Base-by-base conservation (phyloP, 2,888 invertebrate species). In the Pseudeuparius sepicola region DNA sequence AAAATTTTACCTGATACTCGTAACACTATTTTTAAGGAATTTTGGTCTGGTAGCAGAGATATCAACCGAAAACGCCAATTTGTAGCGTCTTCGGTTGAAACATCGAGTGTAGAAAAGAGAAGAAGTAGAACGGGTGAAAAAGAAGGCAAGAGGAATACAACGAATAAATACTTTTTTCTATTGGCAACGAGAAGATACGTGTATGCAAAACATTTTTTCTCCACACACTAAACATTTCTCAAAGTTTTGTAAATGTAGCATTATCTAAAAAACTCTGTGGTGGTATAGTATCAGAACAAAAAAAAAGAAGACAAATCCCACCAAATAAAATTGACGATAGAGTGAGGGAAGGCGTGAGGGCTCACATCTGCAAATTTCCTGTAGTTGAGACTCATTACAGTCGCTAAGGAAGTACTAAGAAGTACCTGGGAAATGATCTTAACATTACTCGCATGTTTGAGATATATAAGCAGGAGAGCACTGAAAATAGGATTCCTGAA, bases 361-460 rank as follows among this genome's bases (percentile, higher is more conserved):
- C 33, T 7, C 42, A 42, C 34, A 45, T 42, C 20, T 20, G 12
- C 4, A 41, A 39, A 32, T 43, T 42, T 31, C 40, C 42, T 4
- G 18, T 31, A 16, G 26, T 34, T 10, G 34, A 41, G 27, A 32
- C 34, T 16, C 41, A 45, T 35, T 45, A 43, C 14, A 32, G 36
- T n/a, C 26, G 36, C 14, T 39, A 42, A 32, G 38, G 35, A 23
- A 23, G 36, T 6, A 13, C 13, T 4, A 37, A 34, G 32, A 43
- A 42, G 31, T 45, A 42, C 30, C 33, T 45, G 15, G 43, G 37
- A 3, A 40, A 23, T 27, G 29, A 41, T 37, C 29, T 43, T 23
- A 42, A 40, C 27, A 36, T 42, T 15, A 30, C 26, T 13, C 35
- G 14, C 11, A 45, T 45, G 42, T 40, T 38, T 24, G 23, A 37